These are phyloP conservation scores for Drosophila monieri DNA, from an alignment of 2,888 invertebrate genomes.

Conservation along the genomic window DNA sequence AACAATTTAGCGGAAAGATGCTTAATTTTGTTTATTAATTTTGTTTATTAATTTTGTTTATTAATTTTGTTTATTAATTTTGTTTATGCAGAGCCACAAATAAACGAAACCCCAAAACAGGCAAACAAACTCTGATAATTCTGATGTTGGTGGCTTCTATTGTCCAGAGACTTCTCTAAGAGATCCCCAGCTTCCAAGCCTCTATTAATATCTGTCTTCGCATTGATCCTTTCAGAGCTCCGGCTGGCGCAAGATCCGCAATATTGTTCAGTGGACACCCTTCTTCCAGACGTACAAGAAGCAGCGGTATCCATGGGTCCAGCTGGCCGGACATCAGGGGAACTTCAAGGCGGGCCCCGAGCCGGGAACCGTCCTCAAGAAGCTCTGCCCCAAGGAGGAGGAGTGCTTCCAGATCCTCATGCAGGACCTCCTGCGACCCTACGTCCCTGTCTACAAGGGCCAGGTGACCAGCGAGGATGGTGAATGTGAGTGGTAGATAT, in stretches of 20 bases:
- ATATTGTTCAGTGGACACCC: conserved; percentile 98
- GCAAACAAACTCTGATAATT: conserved; percentile 13
- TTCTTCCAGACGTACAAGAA: conserved; percentile 99
- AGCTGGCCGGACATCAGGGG: conserved; percentile 97
- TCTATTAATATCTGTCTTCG: background rate
- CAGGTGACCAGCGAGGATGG: conserved; percentile 91
- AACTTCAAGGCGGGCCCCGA: conserved; percentile 97
- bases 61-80: background rate
- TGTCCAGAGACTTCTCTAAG: too few species aligned
- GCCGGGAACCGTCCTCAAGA: conserved; percentile 97
- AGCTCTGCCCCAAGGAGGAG: conserved; percentile 95
- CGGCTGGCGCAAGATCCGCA: conserved; percentile 96
- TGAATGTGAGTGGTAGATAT: conserved; percentile 87
- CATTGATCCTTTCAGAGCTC: conserved; percentile 89
- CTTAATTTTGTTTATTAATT: background rate
- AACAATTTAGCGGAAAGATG: conserved; percentile 7
- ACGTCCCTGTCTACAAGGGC: conserved; percentile 97
- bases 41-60: conserved; percentile 5
- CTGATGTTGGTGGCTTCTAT: too few species aligned
- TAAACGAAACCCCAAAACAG: conserved; percentile 7
- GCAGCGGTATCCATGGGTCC: conserved; percentile 97
- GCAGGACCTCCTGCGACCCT: conserved; percentile 94
- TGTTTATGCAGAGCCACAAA: conserved; percentile 7
- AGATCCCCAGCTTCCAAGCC: background rate
- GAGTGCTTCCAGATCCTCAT: conserved; percentile 92